Conservation (phyloP, 1,140 invertebrate species). For the Sminthurinus signatus region DNA sequence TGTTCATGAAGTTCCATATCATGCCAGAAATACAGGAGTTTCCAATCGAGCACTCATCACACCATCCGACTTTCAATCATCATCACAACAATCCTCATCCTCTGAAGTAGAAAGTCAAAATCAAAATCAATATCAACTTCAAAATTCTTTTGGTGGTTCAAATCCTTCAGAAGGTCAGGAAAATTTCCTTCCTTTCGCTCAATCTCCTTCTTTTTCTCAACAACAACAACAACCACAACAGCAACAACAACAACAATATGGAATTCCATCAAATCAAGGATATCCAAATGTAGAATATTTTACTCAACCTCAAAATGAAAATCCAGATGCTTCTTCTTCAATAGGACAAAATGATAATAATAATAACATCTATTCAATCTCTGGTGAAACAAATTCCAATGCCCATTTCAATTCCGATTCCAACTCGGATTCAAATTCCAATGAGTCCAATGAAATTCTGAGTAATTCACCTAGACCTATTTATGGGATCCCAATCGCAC, state of each 20-base stretch:
- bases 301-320: too few relatives aligned
- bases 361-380: too few relatives aligned
- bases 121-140: neutral
- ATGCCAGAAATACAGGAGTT: neutral
- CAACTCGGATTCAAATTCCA: neutral
- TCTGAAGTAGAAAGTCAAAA: neutral
- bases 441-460: neutral
- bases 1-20: constrained; percentile 15
- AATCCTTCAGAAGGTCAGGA: neutral
- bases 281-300: too few relatives aligned
- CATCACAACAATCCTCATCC: neutral
- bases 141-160: neutral
- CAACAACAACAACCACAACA: constrained; percentile 19
- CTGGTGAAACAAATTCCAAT: neutral
- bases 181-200: neutral
- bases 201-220: neutral
- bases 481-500: constrained; percentile 36
- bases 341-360: too few relatives aligned
- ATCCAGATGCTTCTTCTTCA: too few relatives aligned
- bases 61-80: neutral
- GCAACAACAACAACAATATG: neutral
- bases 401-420: neutral
- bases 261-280: neutral
- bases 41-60: constrained; percentile 16
- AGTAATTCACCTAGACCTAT: constrained; percentile 17